A percentile compares a stretch with the other conserved stretches of the same genome.
Evolutionary conservation across 2,888 invertebrate genomes (phyloP).

Genomic region (Octodonta nipae): DNA sequence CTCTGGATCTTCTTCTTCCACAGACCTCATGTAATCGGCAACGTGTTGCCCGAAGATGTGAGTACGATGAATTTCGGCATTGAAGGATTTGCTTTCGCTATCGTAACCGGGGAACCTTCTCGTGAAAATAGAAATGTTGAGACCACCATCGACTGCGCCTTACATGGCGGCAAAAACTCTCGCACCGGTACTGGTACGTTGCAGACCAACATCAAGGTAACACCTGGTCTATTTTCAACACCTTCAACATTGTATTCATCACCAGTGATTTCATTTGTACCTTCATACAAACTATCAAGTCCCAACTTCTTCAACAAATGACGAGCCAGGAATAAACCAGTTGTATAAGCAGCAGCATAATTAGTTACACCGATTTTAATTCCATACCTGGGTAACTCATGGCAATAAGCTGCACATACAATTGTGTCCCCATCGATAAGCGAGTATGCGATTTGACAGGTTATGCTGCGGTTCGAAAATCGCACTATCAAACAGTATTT

Average conservation of each 20-base stretch:
- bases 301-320: no score
- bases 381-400: constrained; percentile 88
- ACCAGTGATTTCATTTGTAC: constrained; percentile 81
- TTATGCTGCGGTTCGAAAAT: constrained; percentile 94
- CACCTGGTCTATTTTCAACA: no score
- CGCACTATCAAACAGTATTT: constrained; percentile 98
- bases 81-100: constrained; percentile 83
- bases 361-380: constrained; percentile 97
- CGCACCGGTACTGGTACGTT: constrained; percentile 95
- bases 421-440: constrained; percentile 96
- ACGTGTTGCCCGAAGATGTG: constrained; percentile 97
- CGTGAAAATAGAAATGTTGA: constrained; percentile 95
- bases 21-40: constrained; percentile 86
- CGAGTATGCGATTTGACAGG: constrained; percentile 95
- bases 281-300: constrained; percentile 78
- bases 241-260: no score
- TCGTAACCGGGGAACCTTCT: constrained; percentile 98
- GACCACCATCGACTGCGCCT: constrained; percentile 96
- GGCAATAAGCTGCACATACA: constrained; percentile 92
- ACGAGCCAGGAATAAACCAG: no score
- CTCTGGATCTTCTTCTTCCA: constrained; percentile 91
- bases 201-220: constrained; percentile 92
- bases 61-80: constrained; percentile 88
- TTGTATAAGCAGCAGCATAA: constrained; percentile 97
- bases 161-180: constrained; percentile 98